Conservation (phyloP, 1,140 invertebrate species). For the Bombus difficillimus region DNA sequence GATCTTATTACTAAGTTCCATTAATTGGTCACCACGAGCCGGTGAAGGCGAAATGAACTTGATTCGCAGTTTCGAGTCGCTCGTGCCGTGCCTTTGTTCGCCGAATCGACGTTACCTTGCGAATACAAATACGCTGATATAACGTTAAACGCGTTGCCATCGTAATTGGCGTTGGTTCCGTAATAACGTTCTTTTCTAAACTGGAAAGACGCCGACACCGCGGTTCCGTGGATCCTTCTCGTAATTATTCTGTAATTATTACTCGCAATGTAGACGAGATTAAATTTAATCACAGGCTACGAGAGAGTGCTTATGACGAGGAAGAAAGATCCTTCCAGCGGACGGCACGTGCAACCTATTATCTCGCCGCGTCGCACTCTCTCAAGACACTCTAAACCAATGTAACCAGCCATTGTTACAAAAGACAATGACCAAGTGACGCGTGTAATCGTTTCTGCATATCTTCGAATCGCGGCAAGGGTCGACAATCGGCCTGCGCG, state of each 20-base stretch:
- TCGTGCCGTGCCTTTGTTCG: background rate
- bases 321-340: conserved; percentile 38
- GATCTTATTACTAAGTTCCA: too few species aligned
- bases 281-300: conserved; percentile 47
- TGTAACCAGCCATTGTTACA: conserved; percentile 46
- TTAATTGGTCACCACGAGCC: too few species aligned
- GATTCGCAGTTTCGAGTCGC: background rate
- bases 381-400: conserved; percentile 5
- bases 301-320: conserved; percentile 24
- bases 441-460: conserved; percentile 42
- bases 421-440: conserved; percentile 55
- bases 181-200: conserved; percentile 37
- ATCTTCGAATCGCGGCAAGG: conserved; percentile 30
- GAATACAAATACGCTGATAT: too few species aligned
- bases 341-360: conserved; percentile 51
- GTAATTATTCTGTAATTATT: conserved; percentile 55
- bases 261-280: conserved; percentile 45
- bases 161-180: conserved; percentile 22
- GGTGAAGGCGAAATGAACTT: background rate
- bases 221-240: conserved; percentile 18
- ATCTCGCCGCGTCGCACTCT: conserved; percentile 20
- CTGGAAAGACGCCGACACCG: background rate
- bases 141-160: background rate
- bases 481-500: background rate
- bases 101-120: background rate